Evolutionary conservation across 2,113 vertebrate genomes (phyloP).

Genomic region (Gymnarchus niloticus): DNA sequence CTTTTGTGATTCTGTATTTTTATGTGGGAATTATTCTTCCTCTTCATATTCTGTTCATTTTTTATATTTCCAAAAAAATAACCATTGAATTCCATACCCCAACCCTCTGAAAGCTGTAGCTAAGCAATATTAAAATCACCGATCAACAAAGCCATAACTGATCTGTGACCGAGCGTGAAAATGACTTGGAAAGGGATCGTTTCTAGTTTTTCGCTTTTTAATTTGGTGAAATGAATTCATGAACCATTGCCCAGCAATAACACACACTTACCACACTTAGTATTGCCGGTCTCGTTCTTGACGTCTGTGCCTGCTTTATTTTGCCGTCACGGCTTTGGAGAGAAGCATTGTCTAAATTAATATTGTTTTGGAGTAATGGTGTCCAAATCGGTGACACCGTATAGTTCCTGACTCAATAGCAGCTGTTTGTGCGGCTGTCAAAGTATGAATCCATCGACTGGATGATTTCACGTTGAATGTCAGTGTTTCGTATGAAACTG

Average conservation of each 20-base stretch:
- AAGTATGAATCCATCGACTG: not conserved
- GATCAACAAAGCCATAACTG: not conserved
- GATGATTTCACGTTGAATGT: not conserved
- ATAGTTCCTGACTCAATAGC: not conserved
- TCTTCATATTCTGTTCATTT: not conserved
- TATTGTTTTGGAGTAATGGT: not conserved
- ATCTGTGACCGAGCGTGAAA: not conserved
- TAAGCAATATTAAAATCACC: not conserved
- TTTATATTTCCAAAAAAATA: not conserved
- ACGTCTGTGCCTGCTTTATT: not conserved
- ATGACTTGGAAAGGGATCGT: not conserved
- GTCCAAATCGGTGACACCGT: not conserved
- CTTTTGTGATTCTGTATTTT: not conserved
- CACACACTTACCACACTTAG: not conserved
- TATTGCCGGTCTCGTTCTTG: not conserved
- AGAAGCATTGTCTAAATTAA: not conserved
- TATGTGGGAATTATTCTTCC: not conserved
- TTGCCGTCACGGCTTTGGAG: not conserved
- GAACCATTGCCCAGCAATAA: not conserved
- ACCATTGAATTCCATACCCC: not conserved
- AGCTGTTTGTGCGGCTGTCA: not conserved
- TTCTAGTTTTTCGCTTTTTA: not conserved
- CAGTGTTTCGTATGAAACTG: conserved; percentile 6
- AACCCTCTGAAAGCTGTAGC: too few species aligned
- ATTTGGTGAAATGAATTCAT: not conserved